A percentile compares a stretch with the other conserved stretches of the same genome.
Evolutionary conservation across 2,888 invertebrate genomes (phyloP).

Genomic region (Macrosoma leucophasiata): DNA sequence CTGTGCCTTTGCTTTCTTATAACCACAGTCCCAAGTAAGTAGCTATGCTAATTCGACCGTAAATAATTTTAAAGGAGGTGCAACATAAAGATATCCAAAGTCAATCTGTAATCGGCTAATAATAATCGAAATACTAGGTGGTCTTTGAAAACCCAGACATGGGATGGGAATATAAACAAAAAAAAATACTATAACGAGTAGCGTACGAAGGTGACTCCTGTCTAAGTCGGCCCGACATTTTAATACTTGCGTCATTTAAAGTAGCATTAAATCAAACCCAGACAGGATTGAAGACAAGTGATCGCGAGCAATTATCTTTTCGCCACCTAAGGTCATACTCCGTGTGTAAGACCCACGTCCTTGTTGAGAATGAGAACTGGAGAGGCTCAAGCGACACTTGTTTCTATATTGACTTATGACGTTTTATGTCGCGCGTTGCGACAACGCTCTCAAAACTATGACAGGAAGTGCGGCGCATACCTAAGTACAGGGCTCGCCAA

Average conservation of each 20-base stretch:
- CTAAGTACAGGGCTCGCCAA: conserved; percentile 57
- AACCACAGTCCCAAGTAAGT: no score
- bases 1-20: no score
- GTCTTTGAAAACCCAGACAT: no score
- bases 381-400: conserved; percentile 40
- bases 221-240: conserved; percentile 19
- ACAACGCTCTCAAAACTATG: conserved; percentile 59
- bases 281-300: conserved; percentile 33
- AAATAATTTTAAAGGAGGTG: no score
- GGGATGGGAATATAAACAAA: no score
- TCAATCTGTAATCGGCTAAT: no score
- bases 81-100: no score
- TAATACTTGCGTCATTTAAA: conserved; percentile 14
- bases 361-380: conserved; percentile 34
- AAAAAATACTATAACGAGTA: no score
- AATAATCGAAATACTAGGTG: no score
- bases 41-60: no score
- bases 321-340: conserved; percentile 63
- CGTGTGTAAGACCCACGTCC: conserved; percentile 54
- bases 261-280: conserved; percentile 31
- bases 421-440: conserved; percentile 35
- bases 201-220: background rate
- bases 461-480: conserved; percentile 64
- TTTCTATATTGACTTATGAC: conserved; percentile 42
- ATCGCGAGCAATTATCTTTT: conserved; percentile 55